Evolutionary conservation across 2,113 vertebrate genomes (phyloP).

Genomic region (Crotalus helleri): DNA sequence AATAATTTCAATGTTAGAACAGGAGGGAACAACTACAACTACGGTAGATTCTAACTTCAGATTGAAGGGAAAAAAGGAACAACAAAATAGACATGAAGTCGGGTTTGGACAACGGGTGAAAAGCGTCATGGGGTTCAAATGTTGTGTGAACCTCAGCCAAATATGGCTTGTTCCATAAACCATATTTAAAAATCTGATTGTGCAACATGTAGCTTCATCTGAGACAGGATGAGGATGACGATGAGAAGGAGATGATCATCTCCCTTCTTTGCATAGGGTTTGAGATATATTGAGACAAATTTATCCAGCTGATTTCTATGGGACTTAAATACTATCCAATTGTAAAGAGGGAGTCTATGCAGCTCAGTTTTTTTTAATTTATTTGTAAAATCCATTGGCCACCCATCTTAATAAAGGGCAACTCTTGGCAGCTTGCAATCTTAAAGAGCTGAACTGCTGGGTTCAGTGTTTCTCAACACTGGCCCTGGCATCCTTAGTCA

Average conservation of each 20-base stretch:
- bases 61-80: not conserved
- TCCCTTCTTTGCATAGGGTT: not conserved
- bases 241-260: too few relatives aligned
- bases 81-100: slow-evolving; percentile 16
- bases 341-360: too few relatives aligned
- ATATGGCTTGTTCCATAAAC: not conserved
- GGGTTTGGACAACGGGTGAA: slow-evolving; percentile 48
- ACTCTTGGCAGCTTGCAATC: too few relatives aligned
- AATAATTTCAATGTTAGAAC: slow-evolving; percentile 51
- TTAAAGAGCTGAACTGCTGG: too few relatives aligned
- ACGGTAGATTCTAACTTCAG: too few relatives aligned
- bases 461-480: too few relatives aligned
- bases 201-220: not conserved
- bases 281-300: not conserved
- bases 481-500: too few relatives aligned
- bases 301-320: slow-evolving; percentile 36
- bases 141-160: not conserved
- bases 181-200: not conserved
- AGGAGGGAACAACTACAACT: slow-evolving; percentile 41
- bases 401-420: too few relatives aligned
- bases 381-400: too few relatives aligned
- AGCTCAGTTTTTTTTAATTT: not conserved
- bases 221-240: not conserved
- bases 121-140: not conserved
- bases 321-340: not conserved